Conservation (phyloP, 23 tunicate genomes). For the Diplosoma virens region DNA sequence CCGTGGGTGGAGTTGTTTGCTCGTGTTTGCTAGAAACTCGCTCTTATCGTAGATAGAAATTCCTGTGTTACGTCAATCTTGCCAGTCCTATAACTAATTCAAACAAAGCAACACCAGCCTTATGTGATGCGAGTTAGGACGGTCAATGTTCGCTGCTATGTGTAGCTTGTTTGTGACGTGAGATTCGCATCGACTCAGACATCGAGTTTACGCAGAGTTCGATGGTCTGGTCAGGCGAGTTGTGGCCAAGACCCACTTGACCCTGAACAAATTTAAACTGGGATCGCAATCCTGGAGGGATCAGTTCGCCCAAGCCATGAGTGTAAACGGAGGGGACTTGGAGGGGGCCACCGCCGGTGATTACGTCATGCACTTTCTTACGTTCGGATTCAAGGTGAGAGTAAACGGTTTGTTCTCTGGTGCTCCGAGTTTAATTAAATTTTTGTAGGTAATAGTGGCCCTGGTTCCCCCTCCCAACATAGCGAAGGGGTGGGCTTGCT, state of each 20-base stretch:
- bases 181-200: no score
- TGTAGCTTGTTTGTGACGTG: no score
- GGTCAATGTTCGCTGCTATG: no score
- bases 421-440: not conserved
- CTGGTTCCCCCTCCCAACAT: constrained; percentile 86
- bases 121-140: no score
- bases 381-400: constrained; percentile 90
- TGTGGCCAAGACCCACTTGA: constrained; percentile 90
- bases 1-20: no score
- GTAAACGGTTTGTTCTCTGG: no score
- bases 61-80: no score
- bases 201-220: constrained; percentile 53
- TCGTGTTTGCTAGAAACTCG: no score
- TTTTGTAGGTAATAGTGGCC: constrained; percentile 72
- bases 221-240: constrained; percentile 83
- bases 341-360: constrained; percentile 86
- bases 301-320: constrained; percentile 92
- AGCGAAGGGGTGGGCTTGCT: constrained; percentile 96
- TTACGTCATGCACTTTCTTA: constrained; percentile 97
- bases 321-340: constrained; percentile 92
- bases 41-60: no score
- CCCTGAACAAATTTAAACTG: constrained; percentile 72
- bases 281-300: constrained; percentile 96
- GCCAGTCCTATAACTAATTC: no score
- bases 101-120: no score